These are phyloP conservation scores for Phymorhynchus buccinoides DNA, from an alignment of 1,140 invertebrate species.

Conservation along the genomic window DNA sequence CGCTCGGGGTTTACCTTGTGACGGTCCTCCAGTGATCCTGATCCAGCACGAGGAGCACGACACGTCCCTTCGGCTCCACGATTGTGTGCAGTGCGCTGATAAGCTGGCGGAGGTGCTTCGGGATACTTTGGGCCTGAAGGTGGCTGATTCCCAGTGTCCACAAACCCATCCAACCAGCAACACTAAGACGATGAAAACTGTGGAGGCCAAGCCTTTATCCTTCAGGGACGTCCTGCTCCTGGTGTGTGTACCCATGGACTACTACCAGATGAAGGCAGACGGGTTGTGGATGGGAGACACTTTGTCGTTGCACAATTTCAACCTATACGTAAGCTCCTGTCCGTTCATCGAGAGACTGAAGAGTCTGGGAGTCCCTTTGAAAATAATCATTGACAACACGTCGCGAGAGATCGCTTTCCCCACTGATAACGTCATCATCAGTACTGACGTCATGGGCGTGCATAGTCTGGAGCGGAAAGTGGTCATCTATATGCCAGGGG, in stretches of 20 bases:
- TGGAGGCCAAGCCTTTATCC: neutral
- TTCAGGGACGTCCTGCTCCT: conserved; percentile 18
- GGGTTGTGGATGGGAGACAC: neutral
- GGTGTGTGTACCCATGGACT: neutral
- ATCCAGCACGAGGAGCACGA: neutral
- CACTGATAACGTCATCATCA: neutral
- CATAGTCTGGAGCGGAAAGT: conserved; percentile 36
- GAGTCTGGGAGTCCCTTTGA: neutral
- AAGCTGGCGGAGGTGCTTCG: conserved; percentile 13
- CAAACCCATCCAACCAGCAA: neutral
- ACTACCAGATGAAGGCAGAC: neutral
- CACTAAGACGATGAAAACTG: neutral
- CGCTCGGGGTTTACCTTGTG: conserved; percentile 18
- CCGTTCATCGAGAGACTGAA: neutral
- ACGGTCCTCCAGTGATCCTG: conserved; percentile 20
- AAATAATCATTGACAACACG: conserved; percentile 13
- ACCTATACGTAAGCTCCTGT: neutral
- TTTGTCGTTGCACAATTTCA: neutral
- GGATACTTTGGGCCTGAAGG: neutral
- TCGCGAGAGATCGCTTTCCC: conserved; percentile 30
- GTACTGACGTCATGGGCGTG: conserved; percentile 27
- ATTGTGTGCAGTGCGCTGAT: neutral
- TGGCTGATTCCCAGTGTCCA: neutral
- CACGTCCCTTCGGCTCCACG: neutral
- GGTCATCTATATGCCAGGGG: conserved; percentile 29